Conservation (phyloP, 2,888 invertebrate species). For the Cantharis rufa region DNA sequence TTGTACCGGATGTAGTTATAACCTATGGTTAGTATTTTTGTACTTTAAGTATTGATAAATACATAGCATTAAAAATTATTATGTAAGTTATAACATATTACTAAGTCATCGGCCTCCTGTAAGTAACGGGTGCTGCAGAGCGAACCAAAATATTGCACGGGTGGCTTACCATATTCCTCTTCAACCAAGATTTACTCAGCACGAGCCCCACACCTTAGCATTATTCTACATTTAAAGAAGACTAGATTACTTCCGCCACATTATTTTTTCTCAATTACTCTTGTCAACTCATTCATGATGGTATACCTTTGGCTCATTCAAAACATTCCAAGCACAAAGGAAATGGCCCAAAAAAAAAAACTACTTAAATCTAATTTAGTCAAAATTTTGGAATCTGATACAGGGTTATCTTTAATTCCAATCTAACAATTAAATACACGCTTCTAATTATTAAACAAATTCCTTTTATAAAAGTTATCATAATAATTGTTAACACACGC, state of each 20-base stretch:
- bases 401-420: slow-evolving; percentile 24
- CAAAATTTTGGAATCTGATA: not conserved
- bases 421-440: slow-evolving; percentile 39
- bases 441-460: slow-evolving; percentile 41
- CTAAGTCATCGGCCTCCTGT: slow-evolving; percentile 51
- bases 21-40: not conserved
- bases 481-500: slow-evolving; percentile 47
- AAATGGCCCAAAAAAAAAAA: not conserved
- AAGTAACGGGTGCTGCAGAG: slow-evolving; percentile 52
- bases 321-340: not conserved
- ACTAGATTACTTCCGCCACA: slow-evolving; percentile 13
- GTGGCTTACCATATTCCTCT: slow-evolving; percentile 49
- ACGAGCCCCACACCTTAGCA: slow-evolving; percentile 43
- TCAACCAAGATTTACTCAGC: slow-evolving; percentile 47
- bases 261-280: slow-evolving; percentile 1
- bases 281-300: not conserved
- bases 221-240: slow-evolving; percentile 24
- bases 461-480: slow-evolving; percentile 34
- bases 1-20: not conserved
- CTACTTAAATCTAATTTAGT: not conserved
- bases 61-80: slow-evolving; percentile 23
- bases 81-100: slow-evolving; percentile 46
- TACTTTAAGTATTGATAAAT: not conserved
- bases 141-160: slow-evolving; percentile 54
- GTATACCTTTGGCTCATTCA: not conserved